Percentiles rank a stretch among this genome's conserved stretches.
Evolutionary conservation across 2,888 invertebrate species (phyloP).

Genomic region (Microctonus hyperodae): DNA sequence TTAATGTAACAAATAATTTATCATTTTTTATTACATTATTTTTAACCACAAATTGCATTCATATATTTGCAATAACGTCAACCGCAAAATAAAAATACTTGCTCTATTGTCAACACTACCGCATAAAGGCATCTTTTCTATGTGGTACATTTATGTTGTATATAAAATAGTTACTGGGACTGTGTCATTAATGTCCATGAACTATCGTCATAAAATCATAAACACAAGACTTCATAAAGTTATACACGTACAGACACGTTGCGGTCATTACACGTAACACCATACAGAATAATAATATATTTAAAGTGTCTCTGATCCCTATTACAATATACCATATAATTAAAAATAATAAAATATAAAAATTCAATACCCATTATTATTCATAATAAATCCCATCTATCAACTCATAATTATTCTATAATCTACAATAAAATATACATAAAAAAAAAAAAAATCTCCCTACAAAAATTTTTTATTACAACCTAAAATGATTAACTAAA

Average conservation of each 20-base stretch:
- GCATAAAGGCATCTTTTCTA: background rate
- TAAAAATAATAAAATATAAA: background rate
- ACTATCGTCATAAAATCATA: slow-evolving; percentile 38
- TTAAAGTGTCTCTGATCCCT: slow-evolving; percentile 35
- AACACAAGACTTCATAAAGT: slow-evolving; percentile 36
- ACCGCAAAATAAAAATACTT: background rate
- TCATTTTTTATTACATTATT: no score
- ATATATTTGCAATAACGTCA: background rate
- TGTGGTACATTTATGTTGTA: background rate
- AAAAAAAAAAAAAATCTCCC: no score
- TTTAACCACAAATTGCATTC: no score
- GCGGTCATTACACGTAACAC: slow-evolving; percentile 19
- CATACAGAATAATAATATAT: background rate
- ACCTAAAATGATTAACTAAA: background rate
- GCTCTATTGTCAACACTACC: background rate
- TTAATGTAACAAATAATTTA: no score
- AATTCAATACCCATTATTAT: no score
- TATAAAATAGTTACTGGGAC: slow-evolving; percentile 11
- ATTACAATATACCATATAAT: slow-evolving; percentile 45
- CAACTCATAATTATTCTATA: slow-evolving; percentile 47
- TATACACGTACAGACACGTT: slow-evolving; percentile 28
- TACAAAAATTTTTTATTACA: background rate
- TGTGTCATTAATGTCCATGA: slow-evolving; percentile 26
- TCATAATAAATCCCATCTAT: slow-evolving; percentile 56
- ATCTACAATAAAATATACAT: background rate